phyloP scores from a whole-genome alignment of 2,888 invertebrate species.

The Agelastica alni region DNA sequence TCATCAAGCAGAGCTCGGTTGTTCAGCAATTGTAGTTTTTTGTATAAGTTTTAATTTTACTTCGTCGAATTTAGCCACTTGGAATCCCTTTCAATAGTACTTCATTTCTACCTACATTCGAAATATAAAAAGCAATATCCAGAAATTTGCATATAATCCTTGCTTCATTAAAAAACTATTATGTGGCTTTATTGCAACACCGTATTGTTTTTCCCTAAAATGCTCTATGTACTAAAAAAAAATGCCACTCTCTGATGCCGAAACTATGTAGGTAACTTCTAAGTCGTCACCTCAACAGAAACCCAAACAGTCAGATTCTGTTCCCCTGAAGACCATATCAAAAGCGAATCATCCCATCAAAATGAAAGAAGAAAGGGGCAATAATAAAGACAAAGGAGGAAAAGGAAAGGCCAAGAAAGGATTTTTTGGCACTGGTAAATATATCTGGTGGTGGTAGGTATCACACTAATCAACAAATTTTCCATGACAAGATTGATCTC shows the following conservation, averaged over 20 bases:
- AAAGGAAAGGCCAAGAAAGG: conserved; percentile 74
- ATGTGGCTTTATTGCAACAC: too few species aligned
- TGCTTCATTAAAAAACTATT: background rate
- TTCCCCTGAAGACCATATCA: conserved; percentile 54
- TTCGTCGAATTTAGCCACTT: too few species aligned
- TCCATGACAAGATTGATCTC: conserved; percentile 53
- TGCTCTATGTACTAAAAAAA: too few species aligned
- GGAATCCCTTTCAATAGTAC: too few species aligned
- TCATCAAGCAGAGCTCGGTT: too few species aligned
- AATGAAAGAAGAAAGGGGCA: conserved; percentile 25
- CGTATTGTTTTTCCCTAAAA: too few species aligned
- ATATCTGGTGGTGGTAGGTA: conserved; percentile 78
- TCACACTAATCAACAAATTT: conserved; percentile 46
- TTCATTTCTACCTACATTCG: too few species aligned
- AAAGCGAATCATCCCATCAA: conserved; percentile 45
- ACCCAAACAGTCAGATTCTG: conserved; percentile 39
- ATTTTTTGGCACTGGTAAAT: conserved; percentile 84
- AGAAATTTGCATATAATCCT: background rate
- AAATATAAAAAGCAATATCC: background rate
- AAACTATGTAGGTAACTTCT: conserved; percentile 18
- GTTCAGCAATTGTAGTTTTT: too few species aligned
- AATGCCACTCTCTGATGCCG: conserved; percentile 4
- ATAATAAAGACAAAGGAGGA: conserved; percentile 61
- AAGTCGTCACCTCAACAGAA: conserved; percentile 47
- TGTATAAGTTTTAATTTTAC: too few species aligned